A percentile compares a stretch with the other conserved stretches of the same genome.
These are phyloP conservation scores for Thalassoma bifasciatum DNA, from an alignment of 2,113 vertebrate genomes.

Conservation along the genomic window DNA sequence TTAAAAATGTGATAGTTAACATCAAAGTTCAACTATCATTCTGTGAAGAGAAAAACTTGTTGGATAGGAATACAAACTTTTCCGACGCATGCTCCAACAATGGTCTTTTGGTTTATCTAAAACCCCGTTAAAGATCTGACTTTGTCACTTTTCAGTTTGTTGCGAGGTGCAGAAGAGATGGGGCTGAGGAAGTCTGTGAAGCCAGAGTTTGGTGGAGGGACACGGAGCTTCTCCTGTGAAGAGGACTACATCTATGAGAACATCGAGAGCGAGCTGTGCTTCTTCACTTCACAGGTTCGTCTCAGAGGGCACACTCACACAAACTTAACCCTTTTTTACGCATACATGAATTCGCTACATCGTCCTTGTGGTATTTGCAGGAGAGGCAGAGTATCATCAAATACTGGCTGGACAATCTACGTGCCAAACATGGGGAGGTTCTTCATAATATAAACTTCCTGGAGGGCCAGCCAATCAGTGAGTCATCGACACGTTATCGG, in stretches of 20 bases:
- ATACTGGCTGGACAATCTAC: conserved; percentile 96
- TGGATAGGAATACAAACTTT: no score
- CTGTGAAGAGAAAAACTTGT: not conserved
- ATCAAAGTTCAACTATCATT: not conserved
- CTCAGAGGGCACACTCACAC: not conserved
- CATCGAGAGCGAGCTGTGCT: conserved; percentile 94
- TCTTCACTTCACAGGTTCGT: conserved; percentile 96
- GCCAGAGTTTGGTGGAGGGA: conserved; percentile 92
- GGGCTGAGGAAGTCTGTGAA: conserved; percentile 93
- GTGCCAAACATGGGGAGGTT: conserved; percentile 93
- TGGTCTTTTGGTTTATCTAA: no score
- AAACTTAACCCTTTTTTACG: not conserved
- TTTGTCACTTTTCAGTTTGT: conserved; percentile 82
- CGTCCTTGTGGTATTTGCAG: conserved; percentile 71
- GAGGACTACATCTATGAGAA: conserved; percentile 99
- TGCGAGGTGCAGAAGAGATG: conserved; percentile 94
- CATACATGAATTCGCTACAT: not conserved
- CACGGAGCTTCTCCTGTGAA: conserved; percentile 92
- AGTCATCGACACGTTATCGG: conserved; percentile 63
- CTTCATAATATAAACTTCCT: conserved; percentile 97
- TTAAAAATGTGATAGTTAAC: not conserved
- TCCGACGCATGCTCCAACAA: no score
- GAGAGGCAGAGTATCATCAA: conserved; percentile 97
- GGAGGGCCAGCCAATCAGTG: conserved; percentile 98
- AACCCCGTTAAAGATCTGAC: not conserved